Percentiles rank a stretch among this genome's conserved stretches.
These are phyloP conservation scores for Camponotus pennsylvanicus DNA, from an alignment of 1,140 invertebrate species.

Conservation along the genomic window DNA sequence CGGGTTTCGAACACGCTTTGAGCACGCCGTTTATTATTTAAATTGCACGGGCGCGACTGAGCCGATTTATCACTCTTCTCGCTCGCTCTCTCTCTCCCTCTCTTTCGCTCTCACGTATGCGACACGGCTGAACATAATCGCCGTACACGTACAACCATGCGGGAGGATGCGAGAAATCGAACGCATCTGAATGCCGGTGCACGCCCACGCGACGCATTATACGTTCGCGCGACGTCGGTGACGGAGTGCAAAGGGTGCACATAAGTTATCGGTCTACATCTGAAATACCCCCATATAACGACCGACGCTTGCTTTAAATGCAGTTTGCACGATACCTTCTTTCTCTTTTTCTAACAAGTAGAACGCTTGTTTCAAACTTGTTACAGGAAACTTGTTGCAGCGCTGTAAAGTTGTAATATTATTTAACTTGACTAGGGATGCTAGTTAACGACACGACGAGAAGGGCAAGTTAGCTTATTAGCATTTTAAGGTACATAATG, in stretches of 20 bases:
- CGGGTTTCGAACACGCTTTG: conserved; percentile 1
- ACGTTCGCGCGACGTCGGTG: conserved; percentile 12
- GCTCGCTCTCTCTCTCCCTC: not conserved
- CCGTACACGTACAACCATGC: not conserved
- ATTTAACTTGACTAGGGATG: conserved; percentile 2
- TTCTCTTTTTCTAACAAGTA: not conserved
- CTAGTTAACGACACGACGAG: conserved; percentile 19
- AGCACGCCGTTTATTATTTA: conserved; percentile 51
- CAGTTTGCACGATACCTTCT: not conserved
- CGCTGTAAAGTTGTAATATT: conserved; percentile 36
- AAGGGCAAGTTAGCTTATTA: conserved; percentile 19
- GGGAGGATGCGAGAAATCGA: conserved; percentile 33
- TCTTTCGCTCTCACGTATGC: not conserved
- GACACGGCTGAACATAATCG: conserved; percentile 43
- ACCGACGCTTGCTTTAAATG: not conserved
- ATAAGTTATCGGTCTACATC: conserved; percentile 44
- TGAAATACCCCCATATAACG: conserved; percentile 30
- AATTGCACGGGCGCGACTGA: conserved; percentile 52
- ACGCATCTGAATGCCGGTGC: conserved; percentile 51
- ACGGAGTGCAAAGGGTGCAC: conserved; percentile 14
- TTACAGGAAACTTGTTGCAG: conserved; percentile 51
- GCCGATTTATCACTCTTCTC: conserved; percentile 18
- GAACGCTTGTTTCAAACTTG: conserved; percentile 43
- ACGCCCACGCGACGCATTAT: conserved; percentile 47
- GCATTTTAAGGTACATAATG: not conserved